Evolutionary conservation across 2,888 invertebrate species (phyloP).

Genomic region (Neocrepidodera transversa): DNA sequence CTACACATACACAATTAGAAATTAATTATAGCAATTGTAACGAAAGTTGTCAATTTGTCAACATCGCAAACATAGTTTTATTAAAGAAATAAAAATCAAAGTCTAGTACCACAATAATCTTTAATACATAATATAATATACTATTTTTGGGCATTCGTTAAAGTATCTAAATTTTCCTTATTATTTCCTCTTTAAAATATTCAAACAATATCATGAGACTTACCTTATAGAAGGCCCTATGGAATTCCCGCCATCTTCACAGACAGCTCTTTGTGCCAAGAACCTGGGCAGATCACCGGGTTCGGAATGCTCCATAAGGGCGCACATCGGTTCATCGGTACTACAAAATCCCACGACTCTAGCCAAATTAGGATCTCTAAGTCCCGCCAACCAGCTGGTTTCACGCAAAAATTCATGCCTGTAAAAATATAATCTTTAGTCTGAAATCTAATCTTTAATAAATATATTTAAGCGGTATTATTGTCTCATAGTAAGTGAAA

Average conservation of each 20-base stretch:
- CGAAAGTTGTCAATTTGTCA: too few relatives aligned
- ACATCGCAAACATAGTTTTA: too few relatives aligned
- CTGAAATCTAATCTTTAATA: too few relatives aligned
- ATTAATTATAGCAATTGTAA: too few relatives aligned
- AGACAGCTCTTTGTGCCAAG: constrained; percentile 55
- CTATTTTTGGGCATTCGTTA: too few relatives aligned
- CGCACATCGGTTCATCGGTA: constrained; percentile 82
- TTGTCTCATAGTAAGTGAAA: constrained; percentile 3
- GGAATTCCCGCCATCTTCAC: constrained; percentile 61
- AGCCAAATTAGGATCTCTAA: constrained; percentile 84
- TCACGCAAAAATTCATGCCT: constrained; percentile 89
- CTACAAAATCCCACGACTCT: constrained; percentile 83
- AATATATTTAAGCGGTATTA: constrained; percentile 20
- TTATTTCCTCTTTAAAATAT: too few relatives aligned
- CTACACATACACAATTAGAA: too few relatives aligned
- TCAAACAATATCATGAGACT: too few relatives aligned
- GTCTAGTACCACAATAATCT: too few relatives aligned
- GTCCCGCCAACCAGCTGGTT: constrained; percentile 82
- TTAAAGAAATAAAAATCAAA: too few relatives aligned
- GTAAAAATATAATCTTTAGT: constrained; percentile 42
- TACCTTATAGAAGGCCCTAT: constrained; percentile 60
- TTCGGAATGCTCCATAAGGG: constrained; percentile 89
- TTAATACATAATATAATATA: too few relatives aligned
- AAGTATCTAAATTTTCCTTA: too few relatives aligned
- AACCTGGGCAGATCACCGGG: constrained; percentile 84